These are phyloP conservation scores for Diadema setosum DNA, from an alignment of 35 echinoderm and acorn worm species.

Conservation along the genomic window DNA sequence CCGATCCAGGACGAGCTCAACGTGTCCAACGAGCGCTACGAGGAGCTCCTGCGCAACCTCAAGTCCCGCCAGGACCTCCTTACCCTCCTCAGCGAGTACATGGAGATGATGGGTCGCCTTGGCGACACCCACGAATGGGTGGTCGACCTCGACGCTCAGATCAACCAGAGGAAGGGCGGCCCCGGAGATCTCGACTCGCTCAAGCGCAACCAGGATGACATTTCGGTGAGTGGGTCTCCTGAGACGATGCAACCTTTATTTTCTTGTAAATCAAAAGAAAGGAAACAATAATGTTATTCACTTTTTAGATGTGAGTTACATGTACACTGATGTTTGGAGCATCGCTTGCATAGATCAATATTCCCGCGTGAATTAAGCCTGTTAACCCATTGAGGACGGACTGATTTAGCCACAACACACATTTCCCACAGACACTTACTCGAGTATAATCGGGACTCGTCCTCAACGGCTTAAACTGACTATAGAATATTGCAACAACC, in stretches of 20 bases:
- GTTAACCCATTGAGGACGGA: too few species aligned
- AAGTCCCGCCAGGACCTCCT: conserved; percentile 60
- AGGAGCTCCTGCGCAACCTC: conserved; percentile 53
- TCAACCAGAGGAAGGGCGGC: conserved; percentile 37
- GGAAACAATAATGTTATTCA: too few species aligned
- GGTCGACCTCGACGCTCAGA: conserved; percentile 42
- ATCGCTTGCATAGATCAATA: too few species aligned
- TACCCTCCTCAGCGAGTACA: conserved; percentile 72
- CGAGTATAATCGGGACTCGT: too few species aligned
- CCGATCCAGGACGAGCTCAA: conserved; percentile 59
- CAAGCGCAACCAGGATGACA: conserved; percentile 65
- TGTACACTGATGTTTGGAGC: too few species aligned
- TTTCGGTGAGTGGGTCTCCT: conserved; percentile 48
- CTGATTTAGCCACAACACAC: too few species aligned
- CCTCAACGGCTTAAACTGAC: too few species aligned
- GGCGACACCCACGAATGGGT: conserved; percentile 73
- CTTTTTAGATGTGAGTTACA: too few species aligned
- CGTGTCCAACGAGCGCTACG: conserved; percentile 42
- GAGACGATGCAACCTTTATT: neutral
- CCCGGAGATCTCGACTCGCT: conserved; percentile 63
- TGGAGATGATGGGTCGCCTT: conserved; percentile 55
- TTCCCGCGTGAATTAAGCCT: too few species aligned
- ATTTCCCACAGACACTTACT: too few species aligned
- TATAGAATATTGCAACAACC: too few species aligned
- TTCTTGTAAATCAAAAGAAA: too few species aligned